Evolutionary conservation across 2,797 vertebrate species (phyloP).

Genomic region (Microctenopoma steveboyesi): DNA sequence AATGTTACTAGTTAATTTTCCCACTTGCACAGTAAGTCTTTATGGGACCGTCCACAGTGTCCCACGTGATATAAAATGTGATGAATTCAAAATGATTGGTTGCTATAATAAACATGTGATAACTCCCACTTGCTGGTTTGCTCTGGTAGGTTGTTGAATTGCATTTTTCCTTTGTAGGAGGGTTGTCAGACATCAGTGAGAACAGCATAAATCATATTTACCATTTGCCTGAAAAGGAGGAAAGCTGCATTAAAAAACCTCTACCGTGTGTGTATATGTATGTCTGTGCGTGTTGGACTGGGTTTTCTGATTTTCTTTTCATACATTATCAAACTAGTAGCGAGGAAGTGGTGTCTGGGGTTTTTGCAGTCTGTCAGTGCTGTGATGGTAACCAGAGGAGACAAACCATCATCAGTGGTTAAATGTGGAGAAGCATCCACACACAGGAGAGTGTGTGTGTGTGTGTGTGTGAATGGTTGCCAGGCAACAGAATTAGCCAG

Average conservation of each 20-base stretch:
- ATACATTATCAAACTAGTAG: background rate
- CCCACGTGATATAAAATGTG: too few relatives aligned
- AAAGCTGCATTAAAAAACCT: background rate
- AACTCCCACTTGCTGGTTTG: too few relatives aligned
- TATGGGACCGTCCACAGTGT: too few relatives aligned
- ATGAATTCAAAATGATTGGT: too few relatives aligned
- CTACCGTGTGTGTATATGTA: background rate
- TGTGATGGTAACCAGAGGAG: conserved; percentile 40
- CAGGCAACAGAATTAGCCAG: conserved; percentile 78
- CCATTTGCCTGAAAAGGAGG: background rate
- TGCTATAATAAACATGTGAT: too few relatives aligned
- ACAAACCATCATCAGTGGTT: conserved; percentile 49
- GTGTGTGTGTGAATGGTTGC: conserved; percentile 74
- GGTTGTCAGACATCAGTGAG: background rate
- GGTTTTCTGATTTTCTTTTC: background rate
- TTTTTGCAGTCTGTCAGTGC: conserved; percentile 18
- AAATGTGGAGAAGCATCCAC: conserved; percentile 44
- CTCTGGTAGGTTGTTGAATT: background rate
- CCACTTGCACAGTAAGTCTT: too few relatives aligned
- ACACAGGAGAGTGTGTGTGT: conserved; percentile 47
- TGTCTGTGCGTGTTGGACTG: background rate
- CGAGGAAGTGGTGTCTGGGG: conserved; percentile 7
- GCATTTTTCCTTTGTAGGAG: background rate
- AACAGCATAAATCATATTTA: background rate
- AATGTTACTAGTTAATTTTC: too few relatives aligned